Evolutionary conservation across 1,140 invertebrate genomes (phyloP), one percentile per base, ranked within the genome.

Genomic region (Eueides isabella): DNA sequence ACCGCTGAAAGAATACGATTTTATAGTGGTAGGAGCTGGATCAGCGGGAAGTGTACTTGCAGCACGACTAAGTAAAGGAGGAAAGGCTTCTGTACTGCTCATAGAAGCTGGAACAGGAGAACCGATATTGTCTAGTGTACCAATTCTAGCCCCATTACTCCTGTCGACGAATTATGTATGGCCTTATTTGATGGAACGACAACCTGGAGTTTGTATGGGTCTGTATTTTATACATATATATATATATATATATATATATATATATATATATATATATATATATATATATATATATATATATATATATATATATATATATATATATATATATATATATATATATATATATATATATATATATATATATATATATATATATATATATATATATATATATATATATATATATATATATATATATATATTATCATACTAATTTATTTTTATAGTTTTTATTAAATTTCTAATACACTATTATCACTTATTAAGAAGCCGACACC

Each of bases 31-130:
- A n/a, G n/a, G n/a, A n/a, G n/a, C n/a, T n/a, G n/a, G n/a, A 5
- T 96, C 96, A 0, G 96, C 96, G 0, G 97, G 97, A 5, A 95
- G 95, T 73, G 94, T 96, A 0, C 71, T 97, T 2, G 96, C 96
- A 0, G 94, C 94, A 11, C 94, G 97, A 28, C 85, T 96, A 0
- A 94, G 92, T 30, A 95, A 95, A 79, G 86, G 94, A 5, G 90
- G 93, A 28, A 78, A 93, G 26, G 84, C 84, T 82, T 94, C 94
- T 5, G 94, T 97, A 2, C 84, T 97, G 11, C 78, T 97, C 0
- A 61, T 97, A 26, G 95, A 96, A 86, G 95, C 95, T 11, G 95
- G 95, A 67, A 89, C 88, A n/a, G 94, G 95, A 44, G 96, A 97
- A 80, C 94, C 93, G 0, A 92, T 94, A 31, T 74, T 96, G 2